A percentile compares a stretch with the other conserved stretches of the same genome.
Evolutionary conservation across 2,888 invertebrate species (phyloP).

Genomic region (Chaetogeoica ovagalla): DNA sequence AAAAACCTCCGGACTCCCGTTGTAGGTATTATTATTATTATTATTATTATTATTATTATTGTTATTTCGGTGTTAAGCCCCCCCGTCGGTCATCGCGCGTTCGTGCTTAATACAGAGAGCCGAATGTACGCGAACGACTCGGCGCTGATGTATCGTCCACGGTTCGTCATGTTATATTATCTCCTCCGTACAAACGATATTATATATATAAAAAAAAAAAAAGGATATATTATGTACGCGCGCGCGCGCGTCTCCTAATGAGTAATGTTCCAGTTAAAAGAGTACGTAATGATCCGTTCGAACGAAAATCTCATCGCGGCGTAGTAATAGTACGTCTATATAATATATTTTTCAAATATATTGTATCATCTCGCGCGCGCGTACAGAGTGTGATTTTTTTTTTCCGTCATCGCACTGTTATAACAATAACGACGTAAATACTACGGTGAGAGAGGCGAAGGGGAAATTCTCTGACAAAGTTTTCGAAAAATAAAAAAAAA

Average conservation of each 20-base stretch:
- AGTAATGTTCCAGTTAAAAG: conserved; percentile 51
- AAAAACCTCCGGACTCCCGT: conserved; percentile 36
- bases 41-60: too few species aligned
- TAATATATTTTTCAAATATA: too few species aligned
- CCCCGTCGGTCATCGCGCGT: neutral
- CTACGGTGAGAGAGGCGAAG: too few species aligned
- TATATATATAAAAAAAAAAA: conserved; percentile 24
- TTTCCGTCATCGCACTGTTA: too few species aligned
- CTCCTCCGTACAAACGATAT: neutral
- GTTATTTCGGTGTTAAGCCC: conserved; percentile 46
- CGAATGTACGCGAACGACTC: neutral
- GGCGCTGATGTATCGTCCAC: conserved; percentile 42
- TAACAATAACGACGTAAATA: too few species aligned
- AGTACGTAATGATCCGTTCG: conserved; percentile 50
- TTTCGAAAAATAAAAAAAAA: too few species aligned
- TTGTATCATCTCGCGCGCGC: too few species aligned
- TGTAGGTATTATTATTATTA: neutral
- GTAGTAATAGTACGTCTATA: too few species aligned
- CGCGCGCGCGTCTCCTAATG: conserved; percentile 25
- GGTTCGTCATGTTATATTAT: conserved; percentile 29
- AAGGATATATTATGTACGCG: neutral
- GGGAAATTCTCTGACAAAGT: too few species aligned
- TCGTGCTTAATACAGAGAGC: too few species aligned
- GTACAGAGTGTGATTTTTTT: too few species aligned
- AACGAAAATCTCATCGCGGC: conserved; percentile 7